Evolutionary conservation across 2,113 vertebrate genomes (phyloP), one percentile per base, ranked within the genome.

Genomic region (Pristiophorus japonicus): DNA sequence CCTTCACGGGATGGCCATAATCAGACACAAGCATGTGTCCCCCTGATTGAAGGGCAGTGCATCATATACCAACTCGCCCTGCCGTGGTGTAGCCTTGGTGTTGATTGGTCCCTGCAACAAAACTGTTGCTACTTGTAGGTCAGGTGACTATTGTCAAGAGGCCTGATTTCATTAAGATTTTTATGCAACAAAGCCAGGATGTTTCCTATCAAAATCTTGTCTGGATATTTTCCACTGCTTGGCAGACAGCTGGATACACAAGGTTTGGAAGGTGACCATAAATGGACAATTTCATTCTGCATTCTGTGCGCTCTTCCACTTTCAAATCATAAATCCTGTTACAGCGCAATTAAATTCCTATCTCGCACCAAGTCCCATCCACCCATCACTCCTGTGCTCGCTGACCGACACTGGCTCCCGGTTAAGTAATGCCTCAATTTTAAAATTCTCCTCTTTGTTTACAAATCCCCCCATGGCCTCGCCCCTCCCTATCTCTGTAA

Each of bases 221-320:
- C 16, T 81, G 78, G 78, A 42, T 81, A 42, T 42, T 81, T 81
- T 81, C 38, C 38, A 45, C 16, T 42, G 78, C 78, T 42, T 4
- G 12, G 5, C 78, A 4, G 38, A 81, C 78, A 81, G 78, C 16
- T 45, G 38, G 78, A 42, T 45, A 81, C 78, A 81, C 78, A 81
- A 42, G 18, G n/a, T n/a, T n/a, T n/a, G n/a, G n/a, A n/a, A n/a
- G n/a, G 78, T 81, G 78, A 81, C 78, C 78, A 81, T 81, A 81
- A 81, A 81, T 16, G 16, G 78, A 42, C 4, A 42, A 81, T 18
- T 81, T 81, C n/a, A 81, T 42, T 42, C 14, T 42, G 78, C 5
- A 45, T 20, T 38, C 12, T 42, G 78, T 45, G 78, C 22, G 0
- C 38, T 42, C 78, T 81, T 45, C 38, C 78, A 45, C 78, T 81